phyloP scores from a whole-genome alignment of 2,888 invertebrate genomes.

The Epistrophella euchroma region DNA sequence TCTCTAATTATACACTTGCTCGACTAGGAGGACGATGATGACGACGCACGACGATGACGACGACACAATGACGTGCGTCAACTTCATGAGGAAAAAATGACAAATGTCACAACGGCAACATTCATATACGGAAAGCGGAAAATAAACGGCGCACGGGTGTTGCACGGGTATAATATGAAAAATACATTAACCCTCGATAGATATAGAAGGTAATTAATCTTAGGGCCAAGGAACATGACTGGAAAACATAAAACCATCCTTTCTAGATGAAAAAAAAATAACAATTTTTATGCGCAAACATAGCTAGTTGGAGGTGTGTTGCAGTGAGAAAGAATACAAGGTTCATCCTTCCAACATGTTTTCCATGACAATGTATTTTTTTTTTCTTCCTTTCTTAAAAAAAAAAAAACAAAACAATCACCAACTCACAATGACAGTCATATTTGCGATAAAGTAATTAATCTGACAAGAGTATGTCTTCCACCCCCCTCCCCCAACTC shows the following conservation, averaged over 20 bases:
- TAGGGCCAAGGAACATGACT: conserved; percentile 60
- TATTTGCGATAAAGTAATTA: conserved; percentile 66
- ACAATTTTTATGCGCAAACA: neutral
- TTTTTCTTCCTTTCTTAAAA: conserved; percentile 23
- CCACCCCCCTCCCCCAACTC: neutral
- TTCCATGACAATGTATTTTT: conserved; percentile 59
- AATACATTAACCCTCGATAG: conserved; percentile 69
- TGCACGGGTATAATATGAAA: conserved; percentile 51
- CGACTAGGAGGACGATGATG: conserved; percentile 1
- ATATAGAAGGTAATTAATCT: conserved; percentile 65
- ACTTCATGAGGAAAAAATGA: conserved; percentile 53
- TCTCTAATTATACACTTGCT: conserved; percentile 67
- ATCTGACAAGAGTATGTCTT: conserved; percentile 39
- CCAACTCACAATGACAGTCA: conserved; percentile 47
- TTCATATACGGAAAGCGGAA: conserved; percentile 31
- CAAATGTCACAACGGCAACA: conserved; percentile 49
- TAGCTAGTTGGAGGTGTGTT: conserved; percentile 32
- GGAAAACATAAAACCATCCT: conserved; percentile 45
- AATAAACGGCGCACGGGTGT: conserved; percentile 20
- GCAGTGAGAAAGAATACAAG: conserved; percentile 9
- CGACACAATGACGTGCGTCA: conserved; percentile 13
- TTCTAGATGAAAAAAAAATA: neutral
- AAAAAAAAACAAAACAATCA: conserved; percentile 14
- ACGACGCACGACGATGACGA: neutral
- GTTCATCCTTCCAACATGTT: conserved; percentile 31